phyloP scores from a whole-genome alignment of 2,113 vertebrate genomes.

The Lichenostomus cassidix region DNA sequence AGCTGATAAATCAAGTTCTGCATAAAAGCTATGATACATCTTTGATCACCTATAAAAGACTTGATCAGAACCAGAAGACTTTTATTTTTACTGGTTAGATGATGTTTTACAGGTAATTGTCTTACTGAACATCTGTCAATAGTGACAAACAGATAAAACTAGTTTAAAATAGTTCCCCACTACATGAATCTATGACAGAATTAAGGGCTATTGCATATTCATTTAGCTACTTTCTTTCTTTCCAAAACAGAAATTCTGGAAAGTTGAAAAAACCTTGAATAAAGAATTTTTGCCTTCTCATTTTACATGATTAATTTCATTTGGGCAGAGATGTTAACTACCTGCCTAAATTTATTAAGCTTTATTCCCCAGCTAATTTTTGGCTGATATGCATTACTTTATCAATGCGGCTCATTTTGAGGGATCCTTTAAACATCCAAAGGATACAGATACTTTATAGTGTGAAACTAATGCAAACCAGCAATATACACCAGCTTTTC shows the following conservation, averaged over 20 bases:
- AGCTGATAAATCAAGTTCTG: background rate
- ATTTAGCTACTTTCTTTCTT: background rate
- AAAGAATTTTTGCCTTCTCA: background rate
- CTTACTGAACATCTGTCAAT: background rate
- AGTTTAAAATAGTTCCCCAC: background rate
- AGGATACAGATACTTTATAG: background rate
- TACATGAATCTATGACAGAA: background rate
- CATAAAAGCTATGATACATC: background rate
- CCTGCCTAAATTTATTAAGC: background rate
- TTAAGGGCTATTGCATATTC: fast-evolving
- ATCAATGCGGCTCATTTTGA: background rate
- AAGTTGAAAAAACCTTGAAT: background rate
- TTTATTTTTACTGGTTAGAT: background rate
- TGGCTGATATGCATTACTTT: background rate
- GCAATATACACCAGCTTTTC: background rate
- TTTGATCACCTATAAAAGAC: background rate
- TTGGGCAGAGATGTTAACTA: background rate
- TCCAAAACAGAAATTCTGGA: background rate
- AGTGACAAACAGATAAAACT: background rate
- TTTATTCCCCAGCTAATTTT: background rate
- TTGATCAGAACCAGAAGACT: background rate
- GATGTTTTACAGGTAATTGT: background rate
- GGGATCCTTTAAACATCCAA: background rate
- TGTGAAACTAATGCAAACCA: background rate
- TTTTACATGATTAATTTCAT: background rate